Conservation (phyloP, 2,797 vertebrate species). For the Rhinatrema bivittatum region DNA sequence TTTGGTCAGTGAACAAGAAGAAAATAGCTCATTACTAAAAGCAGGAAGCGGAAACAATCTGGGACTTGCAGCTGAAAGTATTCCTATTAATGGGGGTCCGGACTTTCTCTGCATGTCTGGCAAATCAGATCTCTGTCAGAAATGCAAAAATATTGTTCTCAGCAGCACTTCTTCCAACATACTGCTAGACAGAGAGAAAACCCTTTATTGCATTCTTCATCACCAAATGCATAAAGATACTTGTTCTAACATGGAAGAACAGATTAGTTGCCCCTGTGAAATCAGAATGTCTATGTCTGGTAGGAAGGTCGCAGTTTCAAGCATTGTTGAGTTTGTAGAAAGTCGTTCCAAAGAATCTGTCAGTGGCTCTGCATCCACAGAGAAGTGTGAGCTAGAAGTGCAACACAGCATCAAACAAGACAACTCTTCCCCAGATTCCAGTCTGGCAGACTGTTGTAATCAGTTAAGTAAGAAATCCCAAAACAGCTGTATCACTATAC, state of each 20-base stretch:
- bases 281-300: constrained; percentile 5
- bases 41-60: background rate
- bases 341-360: constrained; percentile 16
- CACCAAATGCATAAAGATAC: constrained; percentile 3
- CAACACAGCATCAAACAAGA: constrained; percentile 4
- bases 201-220: background rate
- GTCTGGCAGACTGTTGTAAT: constrained; percentile 1
- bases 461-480: constrained; percentile 1
- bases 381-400: background rate
- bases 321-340: constrained; percentile 16
- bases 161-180: constrained; percentile 1
- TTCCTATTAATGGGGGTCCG: too few relatives aligned
- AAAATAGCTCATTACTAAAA: constrained; percentile 6
- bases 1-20: background rate
- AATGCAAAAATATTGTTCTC: too few relatives aligned
- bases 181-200: constrained; percentile 5
- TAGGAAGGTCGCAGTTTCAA: constrained; percentile 6
- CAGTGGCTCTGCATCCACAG: constrained; percentile 14
- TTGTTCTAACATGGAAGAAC: constrained; percentile 17
- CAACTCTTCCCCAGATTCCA: constrained; percentile 1
- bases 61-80: background rate
- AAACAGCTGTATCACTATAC: constrained; percentile 1
- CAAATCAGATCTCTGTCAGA: too few relatives aligned
- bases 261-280: constrained; percentile 9
- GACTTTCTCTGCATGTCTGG: too few relatives aligned